Percentiles rank a stretch among this genome's conserved stretches.
phyloP scores from a whole-genome alignment of 1,140 invertebrate genomes.

The Drosophila tani region DNA sequence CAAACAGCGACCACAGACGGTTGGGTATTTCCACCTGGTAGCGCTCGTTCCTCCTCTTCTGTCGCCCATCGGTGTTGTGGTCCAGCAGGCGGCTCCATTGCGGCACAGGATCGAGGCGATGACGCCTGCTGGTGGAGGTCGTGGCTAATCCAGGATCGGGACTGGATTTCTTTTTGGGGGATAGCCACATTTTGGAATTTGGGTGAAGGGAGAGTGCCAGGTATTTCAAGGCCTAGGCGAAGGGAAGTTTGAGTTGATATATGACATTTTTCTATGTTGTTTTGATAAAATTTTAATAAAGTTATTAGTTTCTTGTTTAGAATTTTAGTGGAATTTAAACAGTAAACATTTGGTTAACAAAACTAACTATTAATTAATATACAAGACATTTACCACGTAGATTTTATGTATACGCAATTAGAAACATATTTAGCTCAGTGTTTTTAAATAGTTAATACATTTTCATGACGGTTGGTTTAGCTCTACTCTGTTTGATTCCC shows the following conservation, averaged over 20 bases:
- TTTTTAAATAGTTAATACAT: too few species aligned
- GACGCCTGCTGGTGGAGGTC: neutral
- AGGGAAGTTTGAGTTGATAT: neutral
- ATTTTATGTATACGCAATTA: too few species aligned
- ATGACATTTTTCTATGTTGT: too few species aligned
- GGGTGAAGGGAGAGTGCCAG: neutral
- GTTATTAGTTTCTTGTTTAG: too few species aligned
- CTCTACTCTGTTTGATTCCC: too few species aligned
- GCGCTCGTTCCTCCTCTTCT: neutral
- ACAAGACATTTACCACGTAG: too few species aligned
- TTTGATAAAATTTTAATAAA: neutral
- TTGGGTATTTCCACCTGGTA: constrained; percentile 44
- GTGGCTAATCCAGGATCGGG: neutral
- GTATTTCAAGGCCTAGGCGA: neutral
- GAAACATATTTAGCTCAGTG: too few species aligned
- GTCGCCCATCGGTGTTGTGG: neutral
- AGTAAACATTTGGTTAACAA: too few species aligned
- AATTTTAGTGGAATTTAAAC: too few species aligned
- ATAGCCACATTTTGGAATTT: neutral
- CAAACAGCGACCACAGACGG: constrained; percentile 43
- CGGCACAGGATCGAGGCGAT: constrained; percentile 4
- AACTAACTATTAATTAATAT: too few species aligned
- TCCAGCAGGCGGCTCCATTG: constrained; percentile 29
- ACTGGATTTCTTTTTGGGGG: neutral
- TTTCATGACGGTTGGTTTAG: too few species aligned